Percentiles rank a stretch among this genome's conserved stretches.
phyloP scores from a whole-genome alignment of 1,140 invertebrate species.

The Hesperophylax magnus region DNA sequence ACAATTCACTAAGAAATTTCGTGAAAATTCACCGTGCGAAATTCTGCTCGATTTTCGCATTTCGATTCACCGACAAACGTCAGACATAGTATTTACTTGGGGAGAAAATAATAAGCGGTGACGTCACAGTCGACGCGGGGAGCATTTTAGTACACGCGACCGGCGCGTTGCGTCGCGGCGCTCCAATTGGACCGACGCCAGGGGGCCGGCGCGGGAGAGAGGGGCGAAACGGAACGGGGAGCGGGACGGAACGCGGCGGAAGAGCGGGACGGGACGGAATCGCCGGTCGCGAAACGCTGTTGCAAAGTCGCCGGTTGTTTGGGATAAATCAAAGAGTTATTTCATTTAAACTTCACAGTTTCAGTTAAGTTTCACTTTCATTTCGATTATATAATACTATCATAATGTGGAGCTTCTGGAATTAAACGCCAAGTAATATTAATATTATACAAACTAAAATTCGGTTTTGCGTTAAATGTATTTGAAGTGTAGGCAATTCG shows the following conservation, averaged over 20 bases:
- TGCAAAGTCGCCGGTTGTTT: background rate
- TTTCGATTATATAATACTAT: no score
- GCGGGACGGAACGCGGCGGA: background rate
- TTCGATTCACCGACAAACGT: constrained; percentile 3
- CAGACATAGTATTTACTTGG: constrained; percentile 7
- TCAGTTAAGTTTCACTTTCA: no score
- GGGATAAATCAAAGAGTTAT: no score
- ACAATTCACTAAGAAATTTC: no score
- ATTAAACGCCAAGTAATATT: no score
- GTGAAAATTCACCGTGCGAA: background rate
- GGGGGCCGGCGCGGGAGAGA: background rate
- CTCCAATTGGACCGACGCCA: constrained; percentile 27
- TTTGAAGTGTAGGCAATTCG: no score
- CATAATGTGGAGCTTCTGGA: no score
- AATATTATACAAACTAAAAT: no score
- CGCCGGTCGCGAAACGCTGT: background rate
- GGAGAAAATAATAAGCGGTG: background rate
- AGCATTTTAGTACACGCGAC: constrained; percentile 7
- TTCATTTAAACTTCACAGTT: no score
- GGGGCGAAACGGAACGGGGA: background rate
- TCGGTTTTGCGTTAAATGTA: no score
- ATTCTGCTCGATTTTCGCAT: background rate
- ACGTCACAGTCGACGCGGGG: constrained; percentile 23
- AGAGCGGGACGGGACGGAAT: background rate
- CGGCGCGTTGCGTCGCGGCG: constrained; percentile 36